Conservation (phyloP, 1,140 invertebrate genomes). For the Micrasema minimum region DNA sequence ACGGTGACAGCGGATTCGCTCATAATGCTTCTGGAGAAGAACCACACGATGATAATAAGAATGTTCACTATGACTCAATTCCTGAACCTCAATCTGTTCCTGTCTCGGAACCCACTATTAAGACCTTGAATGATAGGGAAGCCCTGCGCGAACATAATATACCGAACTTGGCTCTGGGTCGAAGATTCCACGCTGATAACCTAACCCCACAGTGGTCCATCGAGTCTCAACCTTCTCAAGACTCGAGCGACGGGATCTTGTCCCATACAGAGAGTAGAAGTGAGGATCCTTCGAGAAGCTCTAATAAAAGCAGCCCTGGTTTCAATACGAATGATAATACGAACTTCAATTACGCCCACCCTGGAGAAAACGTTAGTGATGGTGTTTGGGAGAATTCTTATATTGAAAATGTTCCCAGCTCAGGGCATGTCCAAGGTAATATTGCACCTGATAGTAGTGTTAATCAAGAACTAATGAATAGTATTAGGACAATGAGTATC, state of each 20-base stretch:
- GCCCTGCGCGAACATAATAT: slow-evolving; percentile 58
- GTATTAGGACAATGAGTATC: slow-evolving; percentile 40
- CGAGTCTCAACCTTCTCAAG: slow-evolving; percentile 71
- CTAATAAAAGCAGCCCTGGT: slow-evolving; percentile 63
- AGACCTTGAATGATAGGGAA: slow-evolving; percentile 61
- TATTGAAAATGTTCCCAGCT: slow-evolving; percentile 23
- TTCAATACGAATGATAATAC: slow-evolving; percentile 59
- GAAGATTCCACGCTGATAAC: slow-evolving; percentile 62
- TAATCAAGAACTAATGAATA: slow-evolving; percentile 44
- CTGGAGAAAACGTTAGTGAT: slow-evolving; percentile 37
- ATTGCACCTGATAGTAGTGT: slow-evolving; percentile 17
- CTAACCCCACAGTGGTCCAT: slow-evolving; percentile 71
- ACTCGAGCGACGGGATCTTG: slow-evolving; percentile 68
- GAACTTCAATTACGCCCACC: slow-evolving; percentile 56
- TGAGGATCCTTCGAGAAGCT: slow-evolving; percentile 69
- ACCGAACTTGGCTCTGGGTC: slow-evolving; percentile 61
- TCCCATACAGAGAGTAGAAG: slow-evolving; percentile 70
- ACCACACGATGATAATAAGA: slow-evolving; percentile 32
- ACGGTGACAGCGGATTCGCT: slow-evolving; percentile 3
- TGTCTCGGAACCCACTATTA: slow-evolving; percentile 50
- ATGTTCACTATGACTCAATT: slow-evolving; percentile 11
- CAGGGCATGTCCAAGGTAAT: slow-evolving; percentile 13
- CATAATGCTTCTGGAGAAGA: neutral
- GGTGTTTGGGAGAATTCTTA: slow-evolving; percentile 15
- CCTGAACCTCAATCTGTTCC: slow-evolving; percentile 4